These are phyloP conservation scores for Parapristionchus giblindavisi DNA, from an alignment of 2,888 invertebrate species.

Conservation along the genomic window DNA sequence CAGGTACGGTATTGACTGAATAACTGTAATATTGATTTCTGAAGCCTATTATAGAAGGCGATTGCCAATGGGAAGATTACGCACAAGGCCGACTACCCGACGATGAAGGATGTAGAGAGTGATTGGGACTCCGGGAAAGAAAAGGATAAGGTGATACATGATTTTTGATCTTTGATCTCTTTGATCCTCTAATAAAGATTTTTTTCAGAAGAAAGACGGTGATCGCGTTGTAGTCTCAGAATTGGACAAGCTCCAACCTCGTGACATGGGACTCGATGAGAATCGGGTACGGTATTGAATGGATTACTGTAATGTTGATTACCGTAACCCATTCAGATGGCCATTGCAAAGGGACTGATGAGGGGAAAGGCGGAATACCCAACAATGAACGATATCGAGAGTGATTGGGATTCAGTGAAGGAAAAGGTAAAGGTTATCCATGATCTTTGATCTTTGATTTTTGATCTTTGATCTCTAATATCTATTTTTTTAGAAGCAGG, in stretches of 20 bases:
- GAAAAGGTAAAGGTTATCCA: not conserved
- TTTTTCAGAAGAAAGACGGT: not conserved
- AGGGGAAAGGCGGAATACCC: conserved; percentile 5
- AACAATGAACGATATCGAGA: conserved; percentile 10
- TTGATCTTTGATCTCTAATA: no score
- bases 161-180: no score
- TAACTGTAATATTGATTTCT: no score
- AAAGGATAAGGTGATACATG: not conserved
- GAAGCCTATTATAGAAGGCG: no score
- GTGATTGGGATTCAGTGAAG: conserved; percentile 15
- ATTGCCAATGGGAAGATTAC: conserved; percentile 8
- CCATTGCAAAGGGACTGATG: not conserved
- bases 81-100: conserved; percentile 22
- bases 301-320: not conserved
- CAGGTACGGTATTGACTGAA: no score
- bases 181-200: no score
- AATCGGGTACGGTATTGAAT: not conserved
- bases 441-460: conserved; percentile 5
- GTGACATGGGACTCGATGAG: no score
- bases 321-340: not conserved
- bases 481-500: conserved; percentile 29
- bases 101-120: conserved; percentile 25
- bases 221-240: not conserved
- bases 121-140: conserved; percentile 27
- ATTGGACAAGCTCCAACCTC: no score